phyloP scores from a whole-genome alignment of 2,113 vertebrate species.

The Halichoeres trimaculatus region DNA sequence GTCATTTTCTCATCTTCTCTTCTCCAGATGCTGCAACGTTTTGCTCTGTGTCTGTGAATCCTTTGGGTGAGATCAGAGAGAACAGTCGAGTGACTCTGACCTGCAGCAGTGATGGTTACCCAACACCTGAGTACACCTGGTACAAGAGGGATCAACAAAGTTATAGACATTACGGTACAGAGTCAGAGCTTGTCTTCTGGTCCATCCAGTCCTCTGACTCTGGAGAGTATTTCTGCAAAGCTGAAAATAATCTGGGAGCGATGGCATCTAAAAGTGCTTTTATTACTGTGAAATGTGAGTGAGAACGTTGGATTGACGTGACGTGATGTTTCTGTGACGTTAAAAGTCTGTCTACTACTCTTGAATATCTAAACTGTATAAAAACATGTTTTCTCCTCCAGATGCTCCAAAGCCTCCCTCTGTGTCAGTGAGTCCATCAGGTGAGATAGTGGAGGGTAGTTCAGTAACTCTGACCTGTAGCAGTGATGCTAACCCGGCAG shows the following conservation, averaged over 20 bases:
- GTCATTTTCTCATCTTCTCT: too few species aligned
- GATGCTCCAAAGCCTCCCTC: conserved; percentile 6
- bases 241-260: conserved; percentile 22
- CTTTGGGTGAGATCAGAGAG: not conserved
- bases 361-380: too few species aligned
- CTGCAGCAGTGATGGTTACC: conserved; percentile 2
- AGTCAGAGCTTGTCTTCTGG: too few species aligned
- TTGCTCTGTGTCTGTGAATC: too few species aligned
- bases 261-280: not conserved
- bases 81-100: too few species aligned
- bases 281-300: conserved; percentile 43
- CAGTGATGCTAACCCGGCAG: not conserved
- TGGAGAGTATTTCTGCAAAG: conserved; percentile 19
- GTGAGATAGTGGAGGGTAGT: conserved; percentile 4
- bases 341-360: too few species aligned
- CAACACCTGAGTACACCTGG: conserved; percentile 10
- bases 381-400: not conserved
- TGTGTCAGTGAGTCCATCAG: conserved; percentile 31
- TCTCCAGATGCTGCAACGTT: too few species aligned
- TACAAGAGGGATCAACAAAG: not conserved
- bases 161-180: too few species aligned
- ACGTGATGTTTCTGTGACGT: too few species aligned
- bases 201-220: conserved; percentile 23
- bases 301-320: too few species aligned
- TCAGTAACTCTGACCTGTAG: conserved; percentile 38